Percentiles rank a stretch among this genome's conserved stretches.
phyloP scores from a whole-genome alignment of 1,140 invertebrate genomes.

The Euglossa dilemma region DNA sequence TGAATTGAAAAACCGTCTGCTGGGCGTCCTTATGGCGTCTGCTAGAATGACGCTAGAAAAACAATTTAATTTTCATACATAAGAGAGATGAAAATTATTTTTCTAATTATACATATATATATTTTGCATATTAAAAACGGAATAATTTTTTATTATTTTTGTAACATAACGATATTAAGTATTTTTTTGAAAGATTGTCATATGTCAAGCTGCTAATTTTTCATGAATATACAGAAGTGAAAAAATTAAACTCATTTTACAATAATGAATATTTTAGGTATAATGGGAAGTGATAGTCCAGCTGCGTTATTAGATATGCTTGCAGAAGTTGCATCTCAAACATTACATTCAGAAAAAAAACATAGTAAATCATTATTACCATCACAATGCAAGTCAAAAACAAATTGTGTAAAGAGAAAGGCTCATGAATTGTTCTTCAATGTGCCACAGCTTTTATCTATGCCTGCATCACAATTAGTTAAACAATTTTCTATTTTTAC shows the following conservation, averaged over 20 bases:
- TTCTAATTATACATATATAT: background rate
- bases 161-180: slow-evolving; percentile 7
- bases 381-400: slow-evolving; percentile 65
- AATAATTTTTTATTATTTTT: background rate
- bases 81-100: slow-evolving; percentile 5
- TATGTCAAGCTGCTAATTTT: background rate
- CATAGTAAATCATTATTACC: slow-evolving; percentile 66
- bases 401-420: slow-evolving; percentile 67
- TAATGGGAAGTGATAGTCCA: slow-evolving; percentile 76
- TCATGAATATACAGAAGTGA: background rate
- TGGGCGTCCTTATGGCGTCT: slow-evolving; percentile 81
- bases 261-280: slow-evolving; percentile 66
- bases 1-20: slow-evolving; percentile 79
- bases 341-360: slow-evolving; percentile 80
- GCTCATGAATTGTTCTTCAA: slow-evolving; percentile 75
- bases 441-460: slow-evolving; percentile 81
- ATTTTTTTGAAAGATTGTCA: slow-evolving; percentile 1
- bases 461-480: slow-evolving; percentile 83
- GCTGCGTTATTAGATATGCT: slow-evolving; percentile 82
- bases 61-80: slow-evolving; percentile 19
- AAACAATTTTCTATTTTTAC: slow-evolving; percentile 84
- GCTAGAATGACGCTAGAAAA: slow-evolving; percentile 75
- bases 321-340: slow-evolving; percentile 83
- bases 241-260: background rate
- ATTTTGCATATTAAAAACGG: background rate